Base-by-base conservation (phyloP, 2,888 invertebrate species). In the Poecilus cupreus region DNA sequence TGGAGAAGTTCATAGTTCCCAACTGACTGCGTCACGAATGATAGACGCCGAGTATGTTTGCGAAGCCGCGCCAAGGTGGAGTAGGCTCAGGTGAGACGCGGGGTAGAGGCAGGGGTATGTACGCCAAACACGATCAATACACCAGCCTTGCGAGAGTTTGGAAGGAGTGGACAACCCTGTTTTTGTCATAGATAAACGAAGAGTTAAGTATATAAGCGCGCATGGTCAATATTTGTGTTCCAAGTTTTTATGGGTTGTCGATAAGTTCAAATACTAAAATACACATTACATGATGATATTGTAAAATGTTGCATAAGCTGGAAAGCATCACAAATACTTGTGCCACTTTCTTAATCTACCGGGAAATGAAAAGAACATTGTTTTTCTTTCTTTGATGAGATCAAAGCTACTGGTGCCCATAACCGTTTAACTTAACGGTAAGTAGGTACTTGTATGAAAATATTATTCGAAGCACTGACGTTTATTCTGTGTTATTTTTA, bases 71-170 rank as follows among this genome's bases (percentile, higher is more conserved):
- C 64, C 64, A 60, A 60, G 60, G 60, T 60, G 43, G 43, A 3
- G 26, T 60, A 60, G 26, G 60, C 60, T 10, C 64, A 72, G 72
- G 72, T 49, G 49, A 26, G 18, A 32, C 11, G 26, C 6, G 46
- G 46, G 72, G 72, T 18, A 49, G 24, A 39, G 51, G 26, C 32
- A 74, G 51, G 74, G 51, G 51, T 74, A 39, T 49, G 24, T 26
- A 74, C 49, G 32, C 74, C 49, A 26, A 72, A 72, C 72, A 72
- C 43, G 72, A 74, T 74, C 74, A 74, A 74, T 74, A 74, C 74
- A 24, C 24, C 13, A 37, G 8, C 64, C 64, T 32, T 32, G 24
- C 60, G 16, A 11, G 39, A 68, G 64, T 68, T 68, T 68, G 64
- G 18, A 68, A 68, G 64, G 64, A 37, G 64, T 68, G 37, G 37